Percentiles rank a stretch among this genome's conserved stretches.
Conservation (phyloP, 2,113 vertebrate genomes). For the Halcyon senegalensis region DNA sequence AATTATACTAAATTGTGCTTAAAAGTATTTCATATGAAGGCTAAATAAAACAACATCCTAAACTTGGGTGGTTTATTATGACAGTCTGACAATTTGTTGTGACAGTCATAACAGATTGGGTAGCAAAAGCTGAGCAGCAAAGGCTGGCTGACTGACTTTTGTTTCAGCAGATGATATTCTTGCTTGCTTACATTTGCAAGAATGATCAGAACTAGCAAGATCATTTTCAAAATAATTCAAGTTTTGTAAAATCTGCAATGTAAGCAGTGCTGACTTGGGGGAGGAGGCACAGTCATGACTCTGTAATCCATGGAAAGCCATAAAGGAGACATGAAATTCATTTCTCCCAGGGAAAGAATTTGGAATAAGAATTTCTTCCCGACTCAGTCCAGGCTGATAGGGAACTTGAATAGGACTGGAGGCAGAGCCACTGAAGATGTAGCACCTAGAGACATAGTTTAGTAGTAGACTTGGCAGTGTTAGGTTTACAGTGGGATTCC, state of each 20-base stretch:
- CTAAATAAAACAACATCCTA: slow-evolving; percentile 7
- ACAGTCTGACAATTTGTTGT: slow-evolving; percentile 5
- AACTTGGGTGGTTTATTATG: slow-evolving; percentile 9
- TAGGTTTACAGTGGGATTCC: neutral
- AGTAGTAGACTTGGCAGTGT: neutral
- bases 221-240: neutral
- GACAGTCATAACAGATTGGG: neutral
- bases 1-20: neutral
- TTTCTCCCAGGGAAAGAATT: neutral
- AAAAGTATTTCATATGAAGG: neutral
- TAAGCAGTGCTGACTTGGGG: neutral
- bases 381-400: neutral
- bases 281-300: neutral
- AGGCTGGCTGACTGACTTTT: neutral
- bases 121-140: slow-evolving; percentile 26
- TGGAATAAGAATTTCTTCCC: neutral
- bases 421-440: neutral
- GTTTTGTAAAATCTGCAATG: neutral
- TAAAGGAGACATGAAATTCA: neutral
- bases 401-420: accelerated
- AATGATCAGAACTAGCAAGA: neutral
- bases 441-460: neutral
- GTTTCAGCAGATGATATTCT: neutral
- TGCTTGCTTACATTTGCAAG: neutral
- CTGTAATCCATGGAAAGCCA: neutral